Evolutionary conservation across 2,797 vertebrate species (phyloP), one percentile per base, ranked within the genome.

Genomic region (Coreius guichenoti): DNA sequence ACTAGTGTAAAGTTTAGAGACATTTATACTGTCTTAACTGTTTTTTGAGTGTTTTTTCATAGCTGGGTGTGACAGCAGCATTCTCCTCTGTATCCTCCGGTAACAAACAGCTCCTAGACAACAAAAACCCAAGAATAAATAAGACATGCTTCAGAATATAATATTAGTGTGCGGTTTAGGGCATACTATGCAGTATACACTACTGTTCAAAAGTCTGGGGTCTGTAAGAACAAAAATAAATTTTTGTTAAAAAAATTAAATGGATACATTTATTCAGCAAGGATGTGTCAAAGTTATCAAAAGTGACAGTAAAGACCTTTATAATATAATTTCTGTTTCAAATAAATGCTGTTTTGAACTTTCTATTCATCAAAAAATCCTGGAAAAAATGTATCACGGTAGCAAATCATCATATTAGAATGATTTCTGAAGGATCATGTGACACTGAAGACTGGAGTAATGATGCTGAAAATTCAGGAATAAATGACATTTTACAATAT

Each of bases 41-140:
- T 92, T 96, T 96, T 89, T 94, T 95, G 87, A 91, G 90, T 89
- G 92, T 95, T 91, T 92, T 95, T 85, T 94, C 93, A 90, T 95
- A 94, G 86, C 93, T 95, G 23, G 92, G 91, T 81, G 90, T 86
- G 86, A 93, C 91, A 69, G 95, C 95, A 84, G 93, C 92, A 0
- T 86, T 90, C 49, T 94, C 91, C 79, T 96, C 95, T 77, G 91
- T 90, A 88, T 97, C 95, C 90, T 96, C 94, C 81, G 95, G 94
- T 58, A 92, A 87, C 81, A 92, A 94, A 90, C 95, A 96, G 87
- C 90, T 95, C 92, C 96, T 97, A 86, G 5, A 78, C 76, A 81
- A 74, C 54, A 70, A 43, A 16, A 17, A 8, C 4, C 4, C 8
- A 21, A 61, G 14, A 65, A 45, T 29, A 45, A 13, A 29, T 63